A percentile compares a stretch with the other conserved stretches of the same genome.
phyloP scores from a whole-genome alignment of 2,797 vertebrate genomes.

The Malacoctenus gilli region DNA sequence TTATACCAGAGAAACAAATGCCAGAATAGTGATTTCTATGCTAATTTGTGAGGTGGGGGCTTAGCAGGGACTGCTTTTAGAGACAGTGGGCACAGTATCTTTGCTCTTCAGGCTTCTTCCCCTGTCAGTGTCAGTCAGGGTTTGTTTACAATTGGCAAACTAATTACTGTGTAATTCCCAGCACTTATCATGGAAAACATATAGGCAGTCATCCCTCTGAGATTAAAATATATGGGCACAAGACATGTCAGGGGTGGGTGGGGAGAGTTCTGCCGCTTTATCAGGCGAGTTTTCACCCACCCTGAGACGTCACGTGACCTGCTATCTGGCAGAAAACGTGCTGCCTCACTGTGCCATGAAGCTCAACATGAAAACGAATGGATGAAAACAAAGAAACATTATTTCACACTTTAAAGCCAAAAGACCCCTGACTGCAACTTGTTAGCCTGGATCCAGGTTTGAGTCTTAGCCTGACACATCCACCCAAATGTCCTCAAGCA shows the following conservation, averaged over 20 bases:
- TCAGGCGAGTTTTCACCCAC: constrained; percentile 41
- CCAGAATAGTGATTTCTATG: constrained; percentile 31
- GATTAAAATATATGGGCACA: constrained; percentile 57
- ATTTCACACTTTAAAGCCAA: too few relatives aligned
- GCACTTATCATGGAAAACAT: constrained; percentile 66
- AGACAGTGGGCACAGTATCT: constrained; percentile 58
- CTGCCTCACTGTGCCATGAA: too few relatives aligned
- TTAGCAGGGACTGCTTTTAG: constrained; percentile 33
- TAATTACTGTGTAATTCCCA: constrained; percentile 69
- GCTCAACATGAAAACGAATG: too few relatives aligned
- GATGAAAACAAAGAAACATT: too few relatives aligned
- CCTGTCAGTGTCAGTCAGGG: constrained; percentile 53
- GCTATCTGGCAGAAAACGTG: constrained; percentile 75
- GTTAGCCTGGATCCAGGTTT: too few relatives aligned
- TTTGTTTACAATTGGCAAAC: constrained; percentile 55
- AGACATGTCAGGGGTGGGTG: constrained; percentile 53
- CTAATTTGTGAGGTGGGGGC: constrained; percentile 25
- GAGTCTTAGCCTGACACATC: too few relatives aligned
- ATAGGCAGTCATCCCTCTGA: constrained; percentile 49
- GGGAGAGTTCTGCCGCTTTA: constrained; percentile 60
- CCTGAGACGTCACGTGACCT: constrained; percentile 56
- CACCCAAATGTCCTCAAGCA: too few relatives aligned
- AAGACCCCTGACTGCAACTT: too few relatives aligned
- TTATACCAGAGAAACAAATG: constrained; percentile 48
- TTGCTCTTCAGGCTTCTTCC: constrained; percentile 48